A percentile compares a stretch with the other conserved stretches of the same genome.
Evolutionary conservation across 2,888 invertebrate genomes (phyloP).

Genomic region (Calliopum simillimum): DNA sequence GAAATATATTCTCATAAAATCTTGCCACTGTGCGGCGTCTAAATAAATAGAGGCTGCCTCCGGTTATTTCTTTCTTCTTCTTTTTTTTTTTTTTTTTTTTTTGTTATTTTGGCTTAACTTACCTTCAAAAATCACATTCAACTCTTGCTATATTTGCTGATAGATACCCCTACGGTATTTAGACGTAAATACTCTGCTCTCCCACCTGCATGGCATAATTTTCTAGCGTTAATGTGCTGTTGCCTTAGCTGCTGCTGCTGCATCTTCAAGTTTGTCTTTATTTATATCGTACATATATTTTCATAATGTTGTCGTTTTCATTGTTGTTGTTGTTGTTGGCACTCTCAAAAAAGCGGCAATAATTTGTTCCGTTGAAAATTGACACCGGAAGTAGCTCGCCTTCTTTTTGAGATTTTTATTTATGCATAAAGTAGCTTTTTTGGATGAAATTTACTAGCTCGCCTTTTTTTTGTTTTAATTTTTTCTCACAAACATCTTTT

Average conservation of each 20-base stretch:
- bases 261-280: slow-evolving; percentile 10
- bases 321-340: slow-evolving; percentile 1
- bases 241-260: neutral
- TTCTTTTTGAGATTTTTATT: slow-evolving; percentile 7
- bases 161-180: too few species aligned
- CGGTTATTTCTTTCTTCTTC: neutral
- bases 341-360: neutral
- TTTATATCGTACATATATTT: neutral
- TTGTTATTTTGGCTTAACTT: neutral
- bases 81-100: neutral
- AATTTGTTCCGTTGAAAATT: slow-evolving; percentile 36
- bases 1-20: neutral
- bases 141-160: neutral
- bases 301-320: neutral
- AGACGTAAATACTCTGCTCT: neutral
- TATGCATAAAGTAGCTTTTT: neutral
- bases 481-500: neutral
- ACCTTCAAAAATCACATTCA: slow-evolving; percentile 19
- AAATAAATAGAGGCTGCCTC: slow-evolving; percentile 10
- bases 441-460: too few species aligned
- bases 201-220: slow-evolving; percentile 12
- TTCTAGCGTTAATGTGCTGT: neutral
- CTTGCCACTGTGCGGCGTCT: slow-evolving; percentile 2
- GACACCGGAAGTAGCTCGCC: slow-evolving; percentile 45
- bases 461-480: slow-evolving; percentile 8